Conservation (phyloP, 2,113 vertebrate genomes). For the Tauraco erythrolophus region DNA sequence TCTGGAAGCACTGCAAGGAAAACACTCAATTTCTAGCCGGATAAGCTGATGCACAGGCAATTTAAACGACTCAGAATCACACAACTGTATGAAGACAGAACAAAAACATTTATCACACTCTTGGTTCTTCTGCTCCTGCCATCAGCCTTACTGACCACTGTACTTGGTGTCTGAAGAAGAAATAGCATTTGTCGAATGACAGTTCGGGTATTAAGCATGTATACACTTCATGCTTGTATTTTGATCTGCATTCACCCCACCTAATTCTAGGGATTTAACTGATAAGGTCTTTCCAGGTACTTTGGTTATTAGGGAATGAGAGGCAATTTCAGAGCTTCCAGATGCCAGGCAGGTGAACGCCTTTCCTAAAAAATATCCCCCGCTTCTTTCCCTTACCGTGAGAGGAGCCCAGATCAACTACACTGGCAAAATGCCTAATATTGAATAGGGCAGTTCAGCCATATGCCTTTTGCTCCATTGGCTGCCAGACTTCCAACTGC, state of each 20-base stretch:
- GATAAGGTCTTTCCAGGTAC: background rate
- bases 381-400: background rate
- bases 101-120: background rate
- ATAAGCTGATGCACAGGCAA: background rate
- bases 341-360: background rate
- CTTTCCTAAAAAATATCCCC: background rate
- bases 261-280: background rate
- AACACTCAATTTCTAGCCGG: background rate
- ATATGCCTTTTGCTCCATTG: background rate
- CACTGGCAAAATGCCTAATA: background rate
- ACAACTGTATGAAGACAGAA: background rate
- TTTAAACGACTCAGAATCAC: background rate
- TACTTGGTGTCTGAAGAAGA: background rate
- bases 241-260: background rate
- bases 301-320: background rate
- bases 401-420: background rate
- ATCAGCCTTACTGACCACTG: background rate
- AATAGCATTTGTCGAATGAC: background rate
- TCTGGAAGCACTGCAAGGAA: background rate
- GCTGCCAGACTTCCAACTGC: background rate
- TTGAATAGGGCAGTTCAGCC: background rate
- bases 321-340: background rate
- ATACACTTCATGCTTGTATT: background rate
- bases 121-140: background rate
- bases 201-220: background rate